phyloP scores from a whole-genome alignment of 2,888 invertebrate species.

The Tipula vernalis region DNA sequence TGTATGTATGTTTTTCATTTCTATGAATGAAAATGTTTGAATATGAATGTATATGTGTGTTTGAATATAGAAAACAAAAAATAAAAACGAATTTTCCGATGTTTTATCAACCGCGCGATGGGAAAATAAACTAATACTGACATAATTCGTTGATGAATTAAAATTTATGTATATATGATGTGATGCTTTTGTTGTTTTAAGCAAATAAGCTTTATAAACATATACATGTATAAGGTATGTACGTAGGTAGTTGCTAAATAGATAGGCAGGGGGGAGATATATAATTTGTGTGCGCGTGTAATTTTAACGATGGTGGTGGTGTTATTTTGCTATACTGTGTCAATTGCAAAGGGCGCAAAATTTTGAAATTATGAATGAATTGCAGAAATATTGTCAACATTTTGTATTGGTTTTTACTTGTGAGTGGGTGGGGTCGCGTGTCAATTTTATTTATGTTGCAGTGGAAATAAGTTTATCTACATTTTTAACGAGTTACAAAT shows the following conservation, averaged over 20 bases:
- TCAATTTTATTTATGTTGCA: background rate
- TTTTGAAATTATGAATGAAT: constrained; percentile 4
- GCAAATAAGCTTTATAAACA: background rate
- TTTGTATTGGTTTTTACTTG: background rate
- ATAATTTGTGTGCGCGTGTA: background rate
- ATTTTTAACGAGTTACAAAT: background rate
- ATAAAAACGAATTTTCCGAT: background rate
- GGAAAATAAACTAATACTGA: background rate
- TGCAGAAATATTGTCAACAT: background rate
- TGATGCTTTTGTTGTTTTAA: background rate
- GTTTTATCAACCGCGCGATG: background rate
- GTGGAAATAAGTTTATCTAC: background rate
- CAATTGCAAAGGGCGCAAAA: background rate
- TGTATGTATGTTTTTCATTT: background rate
- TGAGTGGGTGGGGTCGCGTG: background rate
- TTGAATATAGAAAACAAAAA: background rate
- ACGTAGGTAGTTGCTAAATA: background rate
- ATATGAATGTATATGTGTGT: background rate
- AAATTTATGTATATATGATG: background rate
- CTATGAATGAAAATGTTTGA: background rate
- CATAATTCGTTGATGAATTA: background rate
- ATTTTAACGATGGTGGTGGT: background rate
- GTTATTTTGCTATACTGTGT: background rate
- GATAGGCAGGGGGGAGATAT: background rate
- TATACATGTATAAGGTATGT: background rate